Base-by-base conservation (phyloP, 2,797 vertebrate genomes). In the Erithacus rubecula region DNA sequence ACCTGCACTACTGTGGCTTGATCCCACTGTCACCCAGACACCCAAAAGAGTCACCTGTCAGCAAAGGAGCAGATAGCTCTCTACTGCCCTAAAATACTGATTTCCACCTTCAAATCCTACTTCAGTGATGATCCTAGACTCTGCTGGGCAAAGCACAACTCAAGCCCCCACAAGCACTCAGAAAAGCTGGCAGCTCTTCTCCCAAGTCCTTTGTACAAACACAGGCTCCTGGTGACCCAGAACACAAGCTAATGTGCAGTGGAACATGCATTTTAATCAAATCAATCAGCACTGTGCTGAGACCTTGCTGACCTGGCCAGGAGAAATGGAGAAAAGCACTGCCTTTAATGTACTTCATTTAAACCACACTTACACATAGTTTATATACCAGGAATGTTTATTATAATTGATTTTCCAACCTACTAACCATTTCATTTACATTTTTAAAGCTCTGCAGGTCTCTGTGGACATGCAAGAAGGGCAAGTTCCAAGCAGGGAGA, bases 351-450 rank as follows among this genome's bases (percentile, higher is more conserved):
- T 49, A 96, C 91, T 96, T 79, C 86, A 60, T 84, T 96, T 96
- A 94, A 96, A 92, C 94, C 87, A 95, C 83, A 88, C 76, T 97
- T 96, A 88, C 67, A 64, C 55, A 46, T 36, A 59, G 87, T 96
- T 96, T 96, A 96, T 97, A 95, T 65, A 95, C 62, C 62, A 62
- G 49, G 67, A 89, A 79, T 95, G 90, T 95, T 96, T 97, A 95
- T 97, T 96, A 96, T 94, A 95, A 96, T 97, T 94, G 95, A 97
- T 97, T 96, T 97, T 96, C 69, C 86, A 89, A 85, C 90, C 71
- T 95, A 96, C 93, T 95, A 96, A 89, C 95, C 44, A 87, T 95
- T 90, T 96, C 75, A 95, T 95, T 97, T 96, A 91, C 94, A 94
- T 95, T 88, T 96, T 95, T 94, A 91, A 90, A 94, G 91, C 85